Conservation (phyloP, 2,888 invertebrate species). For the Pogonocherus hispidulus region DNA sequence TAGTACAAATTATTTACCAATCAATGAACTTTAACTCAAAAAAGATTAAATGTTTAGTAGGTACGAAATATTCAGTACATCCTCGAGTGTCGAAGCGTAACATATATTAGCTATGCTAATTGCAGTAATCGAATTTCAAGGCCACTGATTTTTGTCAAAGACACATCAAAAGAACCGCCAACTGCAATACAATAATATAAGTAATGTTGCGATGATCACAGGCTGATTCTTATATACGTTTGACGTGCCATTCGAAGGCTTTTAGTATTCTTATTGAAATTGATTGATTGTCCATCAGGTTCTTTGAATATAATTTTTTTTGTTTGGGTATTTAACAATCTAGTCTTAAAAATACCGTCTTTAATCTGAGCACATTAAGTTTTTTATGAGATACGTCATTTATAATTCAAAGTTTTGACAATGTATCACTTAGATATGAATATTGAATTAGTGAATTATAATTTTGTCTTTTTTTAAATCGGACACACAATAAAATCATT, state of each 20-base stretch:
- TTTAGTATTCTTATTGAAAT: not conserved
- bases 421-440: not conserved
- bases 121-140: not conserved
- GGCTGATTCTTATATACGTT: not conserved
- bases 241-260: not conserved
- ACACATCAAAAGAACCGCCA: not conserved
- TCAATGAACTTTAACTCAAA: too few species aligned
- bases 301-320: not conserved
- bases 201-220: not conserved
- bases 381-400: not conserved
- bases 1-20: too few species aligned
- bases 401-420: not conserved
- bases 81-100: not conserved
- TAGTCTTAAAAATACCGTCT: constrained; percentile 1
- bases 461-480: too few species aligned
- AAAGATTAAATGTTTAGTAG: too few species aligned
- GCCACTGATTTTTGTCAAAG: not conserved
- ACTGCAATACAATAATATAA: not conserved
- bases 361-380: not conserved
- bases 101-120: not conserved
- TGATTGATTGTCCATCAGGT: constrained; percentile 5
- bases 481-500: too few species aligned
- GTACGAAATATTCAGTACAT: too few species aligned
- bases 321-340: not conserved
- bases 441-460: not conserved